A percentile compares a stretch with the other conserved stretches of the same genome.
phyloP scores from a whole-genome alignment of 2,113 vertebrate species.

The Chlorocebus sabaeus region DNA sequence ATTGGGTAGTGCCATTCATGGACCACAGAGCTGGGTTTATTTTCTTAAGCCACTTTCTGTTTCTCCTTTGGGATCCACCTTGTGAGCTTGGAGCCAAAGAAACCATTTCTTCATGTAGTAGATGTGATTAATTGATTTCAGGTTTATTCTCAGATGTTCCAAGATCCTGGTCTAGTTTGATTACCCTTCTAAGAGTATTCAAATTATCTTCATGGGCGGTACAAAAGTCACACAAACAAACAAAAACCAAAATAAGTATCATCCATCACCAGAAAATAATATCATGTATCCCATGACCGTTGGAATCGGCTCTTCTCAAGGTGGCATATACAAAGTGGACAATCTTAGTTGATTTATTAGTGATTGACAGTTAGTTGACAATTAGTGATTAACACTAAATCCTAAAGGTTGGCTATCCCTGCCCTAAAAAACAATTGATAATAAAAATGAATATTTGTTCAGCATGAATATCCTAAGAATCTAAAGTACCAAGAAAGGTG shows the following conservation, averaged over 20 bases:
- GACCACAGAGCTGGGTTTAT: background rate
- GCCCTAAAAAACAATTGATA: too few relatives aligned
- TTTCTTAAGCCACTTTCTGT: background rate
- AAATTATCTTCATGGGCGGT: background rate
- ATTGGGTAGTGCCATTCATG: rapidly evolving
- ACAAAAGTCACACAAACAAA: background rate
- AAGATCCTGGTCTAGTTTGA: background rate
- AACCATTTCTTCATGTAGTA: background rate
- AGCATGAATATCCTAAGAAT: background rate
- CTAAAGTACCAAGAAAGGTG: background rate
- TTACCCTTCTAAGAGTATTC: background rate
- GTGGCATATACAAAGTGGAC: background rate
- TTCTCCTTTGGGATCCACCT: background rate
- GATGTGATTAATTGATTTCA: background rate
- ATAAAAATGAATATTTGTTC: background rate
- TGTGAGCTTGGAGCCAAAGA: background rate
- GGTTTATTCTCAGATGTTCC: background rate
- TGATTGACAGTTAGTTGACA: too few relatives aligned
- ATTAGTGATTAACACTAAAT: background rate
- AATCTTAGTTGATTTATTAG: too few relatives aligned
- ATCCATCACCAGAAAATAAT: background rate
- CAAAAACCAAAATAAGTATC: background rate
- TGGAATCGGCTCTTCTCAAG: background rate
- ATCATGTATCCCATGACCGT: rapidly evolving
- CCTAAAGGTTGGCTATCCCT: background rate